Evolutionary conservation across 2,888 invertebrate genomes (phyloP).

Genomic region (Syrista parreyssii): DNA sequence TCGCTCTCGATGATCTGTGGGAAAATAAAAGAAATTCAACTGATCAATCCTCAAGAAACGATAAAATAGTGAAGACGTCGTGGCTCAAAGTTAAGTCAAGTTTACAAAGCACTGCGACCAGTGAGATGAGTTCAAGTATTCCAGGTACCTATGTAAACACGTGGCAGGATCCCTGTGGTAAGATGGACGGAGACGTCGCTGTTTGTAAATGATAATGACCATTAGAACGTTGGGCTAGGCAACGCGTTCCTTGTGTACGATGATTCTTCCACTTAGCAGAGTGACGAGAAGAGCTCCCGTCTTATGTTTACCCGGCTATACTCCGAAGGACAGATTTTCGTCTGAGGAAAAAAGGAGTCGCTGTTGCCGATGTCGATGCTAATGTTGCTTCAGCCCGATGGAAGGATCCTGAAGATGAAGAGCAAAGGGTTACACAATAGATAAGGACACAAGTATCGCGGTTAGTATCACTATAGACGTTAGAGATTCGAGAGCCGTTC

Average conservation of each 20-base stretch:
- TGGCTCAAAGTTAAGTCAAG: background rate
- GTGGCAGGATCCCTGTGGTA: background rate
- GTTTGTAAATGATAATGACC: slow-evolving; percentile 54
- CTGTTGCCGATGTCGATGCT: background rate
- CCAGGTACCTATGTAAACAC: slow-evolving; percentile 6
- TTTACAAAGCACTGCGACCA: slow-evolving; percentile 4
- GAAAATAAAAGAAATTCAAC: too few species aligned
- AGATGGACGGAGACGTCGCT: slow-evolving; percentile 17
- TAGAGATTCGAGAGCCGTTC: too few species aligned
- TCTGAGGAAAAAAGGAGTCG: background rate
- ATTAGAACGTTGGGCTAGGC: slow-evolving; percentile 41
- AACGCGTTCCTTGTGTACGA: slow-evolving; percentile 13
- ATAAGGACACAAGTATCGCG: too few species aligned
- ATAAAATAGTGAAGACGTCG: too few species aligned
- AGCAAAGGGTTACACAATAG: too few species aligned
- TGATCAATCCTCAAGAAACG: too few species aligned
- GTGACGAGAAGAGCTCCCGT: slow-evolving; percentile 55
- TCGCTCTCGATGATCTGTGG: too few species aligned
- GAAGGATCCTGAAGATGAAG: too few species aligned
- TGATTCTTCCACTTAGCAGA: slow-evolving; percentile 55
- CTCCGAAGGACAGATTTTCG: slow-evolving; percentile 17
- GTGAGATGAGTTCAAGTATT: background rate
- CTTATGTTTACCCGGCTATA: slow-evolving; percentile 43
- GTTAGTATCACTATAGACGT: too few species aligned
- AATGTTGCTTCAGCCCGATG: too few species aligned